Evolutionary conservation across 2,888 invertebrate genomes (phyloP).

Genomic region (Autographa gamma): DNA sequence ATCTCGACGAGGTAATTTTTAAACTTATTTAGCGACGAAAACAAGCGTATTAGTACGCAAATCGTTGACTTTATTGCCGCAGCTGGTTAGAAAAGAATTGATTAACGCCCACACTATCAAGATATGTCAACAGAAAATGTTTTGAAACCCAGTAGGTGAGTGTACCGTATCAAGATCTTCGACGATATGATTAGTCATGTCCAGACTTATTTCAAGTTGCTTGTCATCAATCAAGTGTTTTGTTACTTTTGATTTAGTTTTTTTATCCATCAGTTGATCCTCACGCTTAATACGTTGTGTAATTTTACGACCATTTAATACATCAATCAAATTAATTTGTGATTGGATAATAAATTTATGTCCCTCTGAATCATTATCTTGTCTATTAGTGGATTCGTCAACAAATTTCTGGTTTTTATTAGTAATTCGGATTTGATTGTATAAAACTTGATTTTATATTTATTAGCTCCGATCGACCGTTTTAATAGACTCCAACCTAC

Average conservation of each 20-base stretch:
- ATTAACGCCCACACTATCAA: conserved; percentile 66
- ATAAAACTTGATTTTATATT: conserved; percentile 58
- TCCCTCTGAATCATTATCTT: conserved; percentile 48
- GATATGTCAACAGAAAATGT: conserved; percentile 60
- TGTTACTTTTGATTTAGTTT: conserved; percentile 12
- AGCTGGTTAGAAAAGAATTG: conserved; percentile 65
- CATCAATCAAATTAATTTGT: conserved; percentile 55
- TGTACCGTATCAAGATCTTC: conserved; percentile 21
- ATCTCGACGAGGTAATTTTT: conserved; percentile 70
- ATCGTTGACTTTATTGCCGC: conserved; percentile 68
- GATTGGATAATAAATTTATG: conserved; percentile 54
- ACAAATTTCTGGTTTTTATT: conserved; percentile 53
- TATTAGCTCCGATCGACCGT: conserved; percentile 64
- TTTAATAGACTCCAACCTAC: conserved; percentile 70
- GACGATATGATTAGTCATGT: conserved; percentile 11
- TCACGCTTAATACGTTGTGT: conserved; percentile 32
- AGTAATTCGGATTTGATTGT: conserved; percentile 48
- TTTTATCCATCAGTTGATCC: conserved; percentile 7
- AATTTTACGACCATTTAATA: conserved; percentile 52
- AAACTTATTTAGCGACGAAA: conserved; percentile 73
- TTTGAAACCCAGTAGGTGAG: conserved; percentile 32
- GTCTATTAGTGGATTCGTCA: conserved; percentile 55
- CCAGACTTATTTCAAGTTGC: conserved; percentile 18
- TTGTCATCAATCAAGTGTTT: conserved; percentile 19
- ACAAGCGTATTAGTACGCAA: conserved; percentile 75